Base-by-base conservation (phyloP, 2,888 invertebrate species). In the Rugalucina vietnamica region DNA sequence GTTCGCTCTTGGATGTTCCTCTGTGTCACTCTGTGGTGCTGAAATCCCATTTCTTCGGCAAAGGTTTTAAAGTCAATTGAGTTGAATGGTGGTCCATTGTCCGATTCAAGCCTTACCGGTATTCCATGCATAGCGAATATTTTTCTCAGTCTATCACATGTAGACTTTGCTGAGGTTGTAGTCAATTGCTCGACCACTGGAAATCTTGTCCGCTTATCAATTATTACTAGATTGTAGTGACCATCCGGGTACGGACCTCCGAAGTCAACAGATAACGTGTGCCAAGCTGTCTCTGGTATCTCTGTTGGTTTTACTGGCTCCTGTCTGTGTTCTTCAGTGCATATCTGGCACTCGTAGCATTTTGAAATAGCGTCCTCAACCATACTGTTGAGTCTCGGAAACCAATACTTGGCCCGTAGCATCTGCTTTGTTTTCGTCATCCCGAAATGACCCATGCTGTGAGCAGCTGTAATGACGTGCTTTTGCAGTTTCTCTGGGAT, bases 401-500 rank as follows among this genome's bases (percentile, higher is more conserved):
- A n/a, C n/a, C n/a, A n/a, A n/a, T n/a, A n/a, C n/a, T n/a, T n/a
- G n/a, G n/a, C n/a, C n/a, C n/a, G n/a, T n/a, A n/a, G n/a, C n/a
- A n/a, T n/a, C n/a, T n/a, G n/a, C n/a, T n/a, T 54, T n/a, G n/a
- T n/a, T n/a, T n/a, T n/a, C n/a, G n/a, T n/a, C n/a, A n/a, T n/a
- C n/a, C n/a, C n/a, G n/a, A n/a, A n/a, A n/a, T n/a, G 43, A 8
- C 54, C 54, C 54, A 54, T 54, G n/a, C 54, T 54, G 54, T 54
- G 54, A n/a, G 54, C 54, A n/a, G 54, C 54, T 54, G 34, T 37
- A 21, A 79, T 73, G n/a, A 65, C 74, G 54, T 73, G 73, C 27
- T 29, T 32, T 27, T 79, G 79, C 14, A 79, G 49, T 50, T 14
- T 49, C 32, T 54, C 73, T 49, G 79, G 73, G 21, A 79, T 39